Base-by-base conservation (phyloP, 2,797 vertebrate genomes). In the Liparis tanakae region DNA sequence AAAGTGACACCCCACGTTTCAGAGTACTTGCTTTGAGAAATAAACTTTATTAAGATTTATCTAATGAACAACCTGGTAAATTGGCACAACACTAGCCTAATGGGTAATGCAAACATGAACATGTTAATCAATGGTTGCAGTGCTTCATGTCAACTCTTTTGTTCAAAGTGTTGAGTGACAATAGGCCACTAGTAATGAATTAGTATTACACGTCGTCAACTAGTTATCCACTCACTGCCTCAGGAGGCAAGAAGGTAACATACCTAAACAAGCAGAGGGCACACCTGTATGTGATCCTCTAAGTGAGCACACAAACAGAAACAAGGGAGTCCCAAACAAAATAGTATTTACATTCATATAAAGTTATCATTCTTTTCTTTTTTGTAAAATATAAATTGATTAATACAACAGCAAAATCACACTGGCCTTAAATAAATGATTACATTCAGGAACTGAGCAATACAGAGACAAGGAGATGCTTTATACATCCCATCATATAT, bases 261-360 rank as follows among this genome's bases (percentile, higher is more conserved):
- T 55, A 53, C 2, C 34, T 60, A 9, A 60, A 55, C 14, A 4
- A 74, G 41, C 34, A 25, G 44, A 39, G 22, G 36, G 25, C 60
- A 69, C 55, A 74, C 71, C 61, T 78, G 58, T 8, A 44, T 22
- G 67, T 20, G 50, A 17, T 15, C 6, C 43, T 7, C 15, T 17
- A 3, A 66, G 46, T 0, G 0, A 68, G 36, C 48, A 22, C 60
- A 41, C 48, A 53, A 4, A 3, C 33, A 30, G n/a, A 48, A 58
- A 34, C 18, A 51, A 15, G 15, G 15, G 18, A 46, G 44, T 12
- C 13, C 10, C 10, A 41, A 12, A 41, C 39, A 3, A 41, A 41
- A 41, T 41, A 12, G 3, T 41, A 41, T 41, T 41, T 13, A 41
- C 39, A 41, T 41, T 12, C 12, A 56, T 17, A 25, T 14, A 14